Percentiles rank a stretch among this genome's conserved stretches.
Evolutionary conservation across 2,797 vertebrate genomes (phyloP).

Genomic region (Cyclura pinguis): DNA sequence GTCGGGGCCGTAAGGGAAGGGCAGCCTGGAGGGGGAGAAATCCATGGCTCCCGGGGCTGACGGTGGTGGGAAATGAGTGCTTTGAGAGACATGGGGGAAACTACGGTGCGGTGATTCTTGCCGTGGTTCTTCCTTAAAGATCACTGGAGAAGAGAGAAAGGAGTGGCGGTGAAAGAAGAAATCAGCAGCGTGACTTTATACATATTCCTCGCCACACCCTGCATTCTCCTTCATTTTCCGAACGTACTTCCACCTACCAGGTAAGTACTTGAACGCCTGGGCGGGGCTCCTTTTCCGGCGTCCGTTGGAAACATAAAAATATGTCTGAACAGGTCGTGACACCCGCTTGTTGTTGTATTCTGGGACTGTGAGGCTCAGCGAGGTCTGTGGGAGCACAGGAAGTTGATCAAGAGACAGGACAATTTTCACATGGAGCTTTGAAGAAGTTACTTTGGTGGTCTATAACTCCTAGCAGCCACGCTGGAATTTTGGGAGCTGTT

Average conservation of each 20-base stretch:
- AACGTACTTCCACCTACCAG: constrained; percentile 75
- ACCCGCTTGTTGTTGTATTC: constrained; percentile 88
- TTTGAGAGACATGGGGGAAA: constrained; percentile 57
- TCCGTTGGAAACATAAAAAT: constrained; percentile 92
- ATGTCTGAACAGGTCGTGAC: constrained; percentile 86
- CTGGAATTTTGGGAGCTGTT: no score
- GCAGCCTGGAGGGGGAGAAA: constrained; percentile 71
- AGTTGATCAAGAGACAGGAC: not conserved
- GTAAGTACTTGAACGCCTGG: constrained; percentile 92
- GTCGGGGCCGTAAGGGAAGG: constrained; percentile 69
- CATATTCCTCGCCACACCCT: no score
- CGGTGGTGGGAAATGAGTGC: not conserved
- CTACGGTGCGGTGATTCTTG: constrained; percentile 65
- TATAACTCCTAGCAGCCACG: not conserved
- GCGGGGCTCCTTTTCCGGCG: constrained; percentile 92
- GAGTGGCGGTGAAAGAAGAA: not conserved
- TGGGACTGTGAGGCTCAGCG: constrained; percentile 86
- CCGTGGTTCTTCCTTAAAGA: constrained; percentile 89
- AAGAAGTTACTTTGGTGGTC: no score
- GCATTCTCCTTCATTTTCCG: not conserved
- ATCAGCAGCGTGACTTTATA: not conserved
- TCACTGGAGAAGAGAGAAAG: constrained; percentile 76
- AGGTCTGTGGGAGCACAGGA: constrained; percentile 74
- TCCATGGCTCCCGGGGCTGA: constrained; percentile 71
- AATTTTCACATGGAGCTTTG: not conserved